Evolutionary conservation across 30 jellyfish, hydroid and myxozoan species (phyloP), one percentile per base, ranked within the genome.

Genomic region (Chironex yamaguchii): DNA sequence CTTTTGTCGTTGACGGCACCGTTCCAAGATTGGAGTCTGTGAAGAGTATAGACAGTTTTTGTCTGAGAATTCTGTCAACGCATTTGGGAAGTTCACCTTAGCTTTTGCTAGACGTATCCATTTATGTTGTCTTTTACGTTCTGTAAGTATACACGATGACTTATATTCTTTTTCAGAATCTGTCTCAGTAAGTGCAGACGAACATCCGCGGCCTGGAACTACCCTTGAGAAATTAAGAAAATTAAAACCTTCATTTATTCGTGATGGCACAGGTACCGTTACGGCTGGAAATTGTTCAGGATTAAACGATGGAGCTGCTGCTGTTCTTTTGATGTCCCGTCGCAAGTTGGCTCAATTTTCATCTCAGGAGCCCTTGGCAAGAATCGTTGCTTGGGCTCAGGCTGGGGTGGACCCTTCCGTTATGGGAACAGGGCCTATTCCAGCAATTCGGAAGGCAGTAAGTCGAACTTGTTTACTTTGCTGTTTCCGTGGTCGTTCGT

Each of bases 281-380:
- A 94, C 99, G 20, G 99, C 99, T 24, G 99, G 99, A 0, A 94
- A 94, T 36, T 73, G 96, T 2, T 94, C 99, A 0, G 97, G 97
- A 1, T 64, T 94, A 21, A 94, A 94, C 73, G 99, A 94, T 64
- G 99, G 99, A 11, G 99, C 99, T 17, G 99, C 99, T n/a, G 91
- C 90, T 25, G 91, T 88, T 23, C 42, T 94, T 77, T 63, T 94
- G 9, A 79, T 81, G 92, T 54, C 30, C 9, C 49, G 67, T n/a
- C 30, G 89, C 30, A 80, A 96, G 24, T 88, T 76, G 17, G 50
- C 34, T 67, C 79, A 71, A 52, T 67, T 52, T 13, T 63, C 69
- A 6, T 26, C 83, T 22, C 29, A 14, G 29, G 91, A 63, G 35
- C 97, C 98, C 32, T 64, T 94, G 85, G 97, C 90, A 1, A 84